These are phyloP conservation scores for Oryzaephilus surinamensis DNA, from an alignment of 1,140 invertebrate species.

Conservation along the genomic window DNA sequence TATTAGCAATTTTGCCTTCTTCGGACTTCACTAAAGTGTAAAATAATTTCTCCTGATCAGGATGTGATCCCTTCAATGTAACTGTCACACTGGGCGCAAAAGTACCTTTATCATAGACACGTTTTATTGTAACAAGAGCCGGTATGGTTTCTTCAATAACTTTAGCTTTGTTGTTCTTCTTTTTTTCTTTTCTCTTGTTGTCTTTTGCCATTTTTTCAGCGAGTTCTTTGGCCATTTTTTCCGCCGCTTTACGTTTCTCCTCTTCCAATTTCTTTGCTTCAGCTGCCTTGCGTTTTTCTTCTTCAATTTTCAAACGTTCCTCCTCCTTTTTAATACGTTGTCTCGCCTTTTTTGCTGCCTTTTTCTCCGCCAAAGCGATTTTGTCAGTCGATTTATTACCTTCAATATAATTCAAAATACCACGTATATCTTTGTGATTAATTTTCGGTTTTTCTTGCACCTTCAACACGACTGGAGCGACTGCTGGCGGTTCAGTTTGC, in stretches of 20 bases:
- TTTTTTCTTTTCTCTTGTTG: constrained; percentile 10
- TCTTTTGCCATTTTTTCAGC: constrained; percentile 2
- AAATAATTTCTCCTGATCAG: constrained; percentile 60
- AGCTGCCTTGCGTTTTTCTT: constrained; percentile 18
- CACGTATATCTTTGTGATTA: constrained; percentile 23
- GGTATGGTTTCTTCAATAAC: constrained; percentile 31
- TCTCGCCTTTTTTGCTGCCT: constrained; percentile 33
- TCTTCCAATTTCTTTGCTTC: constrained; percentile 20
- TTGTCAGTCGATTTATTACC: constrained; percentile 27
- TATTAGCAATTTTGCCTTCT: too few species aligned
- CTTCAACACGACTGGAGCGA: too few species aligned
- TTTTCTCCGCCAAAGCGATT: constrained; percentile 29
- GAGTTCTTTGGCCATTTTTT: constrained; percentile 2
- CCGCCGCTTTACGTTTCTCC: constrained; percentile 9
- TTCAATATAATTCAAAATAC: constrained; percentile 33
- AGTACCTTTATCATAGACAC: constrained; percentile 52
- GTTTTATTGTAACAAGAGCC: constrained; percentile 61
- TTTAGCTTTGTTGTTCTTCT: constrained; percentile 16
- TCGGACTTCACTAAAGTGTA: constrained; percentile 65
- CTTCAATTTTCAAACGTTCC: constrained; percentile 18
- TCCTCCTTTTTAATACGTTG: constrained; percentile 28
- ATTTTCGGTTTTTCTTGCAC: constrained; percentile 4
- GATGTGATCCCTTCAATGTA: constrained; percentile 60
- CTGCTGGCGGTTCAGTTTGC: constrained; percentile 16
- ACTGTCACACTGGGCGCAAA: constrained; percentile 63